phyloP scores from a whole-genome alignment of 2,113 vertebrate species.

The Gyps fulvus region DNA sequence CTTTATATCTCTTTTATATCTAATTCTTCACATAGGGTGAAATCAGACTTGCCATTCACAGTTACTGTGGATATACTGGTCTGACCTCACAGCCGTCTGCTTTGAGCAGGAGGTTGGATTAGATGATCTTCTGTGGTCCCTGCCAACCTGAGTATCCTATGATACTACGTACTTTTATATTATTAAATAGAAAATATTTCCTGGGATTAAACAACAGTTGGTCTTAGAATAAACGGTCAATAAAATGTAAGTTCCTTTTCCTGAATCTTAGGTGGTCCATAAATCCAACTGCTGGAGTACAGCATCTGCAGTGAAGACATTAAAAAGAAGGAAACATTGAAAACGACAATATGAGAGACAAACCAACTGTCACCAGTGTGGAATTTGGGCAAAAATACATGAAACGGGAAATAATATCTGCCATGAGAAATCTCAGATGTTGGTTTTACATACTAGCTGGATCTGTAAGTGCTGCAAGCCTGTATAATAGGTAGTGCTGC shows the following conservation, averaged over 20 bases:
- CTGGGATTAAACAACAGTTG: not conserved
- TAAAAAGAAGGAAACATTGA: not conserved
- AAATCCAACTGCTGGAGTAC: not conserved
- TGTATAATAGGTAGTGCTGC: not conserved
- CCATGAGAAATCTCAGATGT: not conserved
- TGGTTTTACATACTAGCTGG: not conserved
- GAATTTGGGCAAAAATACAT: not conserved
- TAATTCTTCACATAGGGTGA: not conserved
- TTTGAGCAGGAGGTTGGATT: not conserved
- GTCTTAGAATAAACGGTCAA: not conserved
- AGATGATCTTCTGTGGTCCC: not conserved
- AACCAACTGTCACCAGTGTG: not conserved
- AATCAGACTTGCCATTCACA: not conserved
- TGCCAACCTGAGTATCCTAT: not conserved
- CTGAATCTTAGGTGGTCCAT: not conserved
- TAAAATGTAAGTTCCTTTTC: not conserved
- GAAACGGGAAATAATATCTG: not conserved
- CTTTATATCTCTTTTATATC: not conserved
- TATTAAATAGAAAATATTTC: not conserved
- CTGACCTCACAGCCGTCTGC: not conserved
- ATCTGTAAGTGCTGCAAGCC: no score
- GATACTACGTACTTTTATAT: not conserved
- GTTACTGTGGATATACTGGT: not conserved
- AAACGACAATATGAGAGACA: not conserved
- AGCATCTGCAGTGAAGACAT: not conserved